These are phyloP conservation scores for Falco columbarius DNA, from an alignment of 2,797 vertebrate genomes.

Conservation along the genomic window DNA sequence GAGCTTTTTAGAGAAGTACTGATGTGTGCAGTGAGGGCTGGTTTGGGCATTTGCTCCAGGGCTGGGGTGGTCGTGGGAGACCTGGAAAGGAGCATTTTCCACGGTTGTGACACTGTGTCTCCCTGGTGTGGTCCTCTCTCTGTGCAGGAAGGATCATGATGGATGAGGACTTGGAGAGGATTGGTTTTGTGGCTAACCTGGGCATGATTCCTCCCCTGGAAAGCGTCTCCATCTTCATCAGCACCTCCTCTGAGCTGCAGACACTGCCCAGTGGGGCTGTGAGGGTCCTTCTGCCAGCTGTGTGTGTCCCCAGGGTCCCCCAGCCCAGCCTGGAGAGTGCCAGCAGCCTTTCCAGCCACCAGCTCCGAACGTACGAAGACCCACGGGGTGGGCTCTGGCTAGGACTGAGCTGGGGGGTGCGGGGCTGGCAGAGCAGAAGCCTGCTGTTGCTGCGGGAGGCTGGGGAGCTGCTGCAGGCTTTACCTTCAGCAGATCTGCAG, in stretches of 20 bases:
- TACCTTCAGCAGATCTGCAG: not conserved
- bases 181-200: conserved; percentile 90
- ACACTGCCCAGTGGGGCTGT: conserved; percentile 90
- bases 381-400: not conserved
- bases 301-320: conserved; percentile 88
- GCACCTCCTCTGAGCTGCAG: conserved; percentile 92
- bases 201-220: conserved; percentile 90
- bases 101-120: accelerated
- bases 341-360: conserved; percentile 79
- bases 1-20: not conserved
- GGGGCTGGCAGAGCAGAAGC: not conserved
- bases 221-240: conserved; percentile 89
- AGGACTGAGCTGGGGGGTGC: not conserved
- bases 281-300: conserved; percentile 86
- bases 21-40: not conserved
- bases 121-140: not conserved
- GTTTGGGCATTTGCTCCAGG: not conserved
- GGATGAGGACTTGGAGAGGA: conserved; percentile 93
- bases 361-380: conserved; percentile 80
- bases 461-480: not conserved
- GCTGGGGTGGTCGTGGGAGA: not conserved
- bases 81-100: not conserved
- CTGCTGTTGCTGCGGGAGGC: not conserved
- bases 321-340: conserved; percentile 82
- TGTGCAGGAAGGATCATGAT: conserved; percentile 83